Conservation (phyloP, 2,888 invertebrate species). For the Pediacus dermestoides region DNA sequence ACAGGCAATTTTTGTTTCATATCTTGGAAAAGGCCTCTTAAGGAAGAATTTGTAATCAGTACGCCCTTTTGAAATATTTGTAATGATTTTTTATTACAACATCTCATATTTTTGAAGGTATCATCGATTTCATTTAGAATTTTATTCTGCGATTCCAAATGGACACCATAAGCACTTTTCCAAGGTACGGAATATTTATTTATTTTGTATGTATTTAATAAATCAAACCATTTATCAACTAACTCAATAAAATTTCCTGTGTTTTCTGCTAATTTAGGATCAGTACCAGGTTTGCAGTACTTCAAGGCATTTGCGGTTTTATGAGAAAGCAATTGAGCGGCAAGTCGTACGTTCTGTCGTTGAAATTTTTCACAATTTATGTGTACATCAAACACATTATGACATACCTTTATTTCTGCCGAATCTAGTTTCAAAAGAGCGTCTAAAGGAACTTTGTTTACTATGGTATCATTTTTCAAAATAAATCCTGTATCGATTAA, state of each 20-base stretch:
- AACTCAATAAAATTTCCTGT: constrained; percentile 28
- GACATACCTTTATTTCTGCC: constrained; percentile 21
- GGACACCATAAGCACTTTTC: constrained; percentile 25
- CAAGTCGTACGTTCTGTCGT: constrained; percentile 30
- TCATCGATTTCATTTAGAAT: constrained; percentile 20
- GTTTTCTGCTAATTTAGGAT: constrained; percentile 14
- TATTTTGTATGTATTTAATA: constrained; percentile 26
- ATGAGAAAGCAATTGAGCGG: constrained; percentile 31
- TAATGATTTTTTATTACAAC: constrained; percentile 10
- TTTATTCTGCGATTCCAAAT: constrained; percentile 21
- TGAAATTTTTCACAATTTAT: constrained; percentile 23
- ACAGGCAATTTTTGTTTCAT: constrained; percentile 15
- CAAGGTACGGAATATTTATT: constrained; percentile 10
- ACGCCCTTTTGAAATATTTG: constrained; percentile 15
- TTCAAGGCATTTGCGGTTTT: constrained; percentile 30
- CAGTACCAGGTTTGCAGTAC: constrained; percentile 22
- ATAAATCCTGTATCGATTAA: constrained; percentile 24
- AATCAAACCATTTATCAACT: constrained; percentile 34
- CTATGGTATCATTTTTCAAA: constrained; percentile 19
- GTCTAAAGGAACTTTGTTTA: constrained; percentile 17
- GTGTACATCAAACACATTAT: constrained; percentile 23
- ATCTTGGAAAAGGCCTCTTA: constrained; percentile 8
- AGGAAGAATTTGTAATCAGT: constrained; percentile 15
- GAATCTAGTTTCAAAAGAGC: constrained; percentile 12
- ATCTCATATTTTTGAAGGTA: constrained; percentile 9